Evolutionary conservation across 1,140 invertebrate genomes (phyloP).

Genomic region (Metaphire vulgaris): DNA sequence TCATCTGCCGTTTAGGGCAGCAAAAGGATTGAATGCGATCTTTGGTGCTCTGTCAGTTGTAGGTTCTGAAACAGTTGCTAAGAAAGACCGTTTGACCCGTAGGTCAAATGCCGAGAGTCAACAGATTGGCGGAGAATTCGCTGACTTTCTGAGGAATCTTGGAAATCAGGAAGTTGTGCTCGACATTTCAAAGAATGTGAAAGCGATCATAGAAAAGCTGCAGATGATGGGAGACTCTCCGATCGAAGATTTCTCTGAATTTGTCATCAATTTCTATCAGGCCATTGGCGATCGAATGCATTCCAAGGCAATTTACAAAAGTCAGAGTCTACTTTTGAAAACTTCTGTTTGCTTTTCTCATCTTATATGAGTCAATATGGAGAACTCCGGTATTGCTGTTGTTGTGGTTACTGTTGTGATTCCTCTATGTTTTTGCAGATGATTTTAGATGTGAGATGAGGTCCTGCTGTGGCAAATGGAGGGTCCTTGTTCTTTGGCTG

Average conservation of each 20-base stretch:
- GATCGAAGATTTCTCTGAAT: constrained; percentile 80
- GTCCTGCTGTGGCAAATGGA: too few species aligned
- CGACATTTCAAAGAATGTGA: constrained; percentile 61
- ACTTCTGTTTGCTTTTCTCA: too few species aligned
- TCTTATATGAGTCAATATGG: too few species aligned
- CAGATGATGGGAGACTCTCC: constrained; percentile 60
- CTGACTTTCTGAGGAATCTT: constrained; percentile 47
- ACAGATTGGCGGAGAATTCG: constrained; percentile 48
- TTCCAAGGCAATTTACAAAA: constrained; percentile 63
- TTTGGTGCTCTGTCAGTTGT: neutral
- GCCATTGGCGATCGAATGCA: constrained; percentile 62
- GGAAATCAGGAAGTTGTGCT: constrained; percentile 54
- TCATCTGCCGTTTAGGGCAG: too few species aligned
- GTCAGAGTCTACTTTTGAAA: constrained; percentile 52
- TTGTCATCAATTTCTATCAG: constrained; percentile 85
- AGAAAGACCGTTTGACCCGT: constrained; percentile 36
- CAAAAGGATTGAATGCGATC: too few species aligned
- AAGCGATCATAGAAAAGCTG: constrained; percentile 63
- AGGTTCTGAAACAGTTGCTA: neutral
- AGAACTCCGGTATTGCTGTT: too few species aligned
- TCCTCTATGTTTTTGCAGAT: too few species aligned
- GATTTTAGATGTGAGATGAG: too few species aligned
- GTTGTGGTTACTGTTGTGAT: too few species aligned
- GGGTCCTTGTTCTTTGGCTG: too few species aligned
- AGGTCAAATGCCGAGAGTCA: constrained; percentile 49